These are phyloP conservation scores for Gryon sp. DNA, from an alignment of 1,140 invertebrate species.

Conservation along the genomic window DNA sequence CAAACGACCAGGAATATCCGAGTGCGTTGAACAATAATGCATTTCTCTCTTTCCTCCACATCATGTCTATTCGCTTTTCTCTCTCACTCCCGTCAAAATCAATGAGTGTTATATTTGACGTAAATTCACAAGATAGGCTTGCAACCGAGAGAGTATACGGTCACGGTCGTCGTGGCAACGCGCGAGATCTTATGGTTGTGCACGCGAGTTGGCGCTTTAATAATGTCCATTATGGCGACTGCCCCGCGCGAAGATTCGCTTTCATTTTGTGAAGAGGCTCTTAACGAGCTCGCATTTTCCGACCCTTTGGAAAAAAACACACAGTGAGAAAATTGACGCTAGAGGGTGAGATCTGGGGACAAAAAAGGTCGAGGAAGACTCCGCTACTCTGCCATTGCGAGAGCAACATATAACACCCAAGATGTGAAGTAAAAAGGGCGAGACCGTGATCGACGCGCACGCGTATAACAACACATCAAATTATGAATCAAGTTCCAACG, in stretches of 20 bases:
- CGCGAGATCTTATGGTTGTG: slow-evolving; percentile 27
- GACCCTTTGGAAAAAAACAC: slow-evolving; percentile 15
- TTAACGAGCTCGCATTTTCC: slow-evolving; percentile 64
- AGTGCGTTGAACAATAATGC: slow-evolving; percentile 9
- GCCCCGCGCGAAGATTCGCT: slow-evolving; percentile 63
- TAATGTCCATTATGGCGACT: slow-evolving; percentile 37
- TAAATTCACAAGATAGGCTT: slow-evolving; percentile 52
- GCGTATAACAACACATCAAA: slow-evolving; percentile 26
- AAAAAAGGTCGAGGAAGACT: slow-evolving; percentile 17
- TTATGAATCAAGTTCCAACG: slow-evolving; percentile 45
- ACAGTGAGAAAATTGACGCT: not conserved
- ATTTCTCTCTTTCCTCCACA: too few species aligned
- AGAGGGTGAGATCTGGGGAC: slow-evolving; percentile 12
- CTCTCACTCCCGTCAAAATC: slow-evolving; percentile 38
- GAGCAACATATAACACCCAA: too few species aligned
- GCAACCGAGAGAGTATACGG: slow-evolving; percentile 31
- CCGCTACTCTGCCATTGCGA: not conserved
- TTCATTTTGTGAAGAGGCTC: slow-evolving; percentile 67
- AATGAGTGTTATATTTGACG: slow-evolving; percentile 54
- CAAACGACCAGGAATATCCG: not conserved
- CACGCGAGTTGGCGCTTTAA: slow-evolving; percentile 61
- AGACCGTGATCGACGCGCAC: slow-evolving; percentile 17
- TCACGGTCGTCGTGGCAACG: slow-evolving; percentile 59
- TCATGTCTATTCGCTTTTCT: too few species aligned
- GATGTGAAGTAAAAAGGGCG: slow-evolving; percentile 24